Percentiles rank a stretch among this genome's conserved stretches.
phyloP scores from a whole-genome alignment of 2,888 invertebrate species.

The Drosophila monieri region DNA sequence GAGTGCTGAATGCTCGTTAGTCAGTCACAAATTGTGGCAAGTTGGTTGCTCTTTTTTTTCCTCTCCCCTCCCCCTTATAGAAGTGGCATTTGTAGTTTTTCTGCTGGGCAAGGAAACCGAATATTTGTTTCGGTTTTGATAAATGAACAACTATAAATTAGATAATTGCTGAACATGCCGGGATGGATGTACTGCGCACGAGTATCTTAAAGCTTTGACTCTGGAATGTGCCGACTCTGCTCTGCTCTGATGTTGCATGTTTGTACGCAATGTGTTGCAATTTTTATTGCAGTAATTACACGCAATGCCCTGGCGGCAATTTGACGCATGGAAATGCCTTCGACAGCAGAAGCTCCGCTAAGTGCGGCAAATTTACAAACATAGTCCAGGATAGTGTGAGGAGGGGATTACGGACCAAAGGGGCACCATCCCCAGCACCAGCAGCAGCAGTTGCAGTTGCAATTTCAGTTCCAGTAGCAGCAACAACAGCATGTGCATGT shows the following conservation, averaged over 20 bases:
- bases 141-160: conserved; percentile 70
- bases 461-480: conserved; percentile 17
- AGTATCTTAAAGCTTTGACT: conserved; percentile 24
- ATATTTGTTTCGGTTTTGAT: conserved; percentile 73
- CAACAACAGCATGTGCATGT: conserved; percentile 56
- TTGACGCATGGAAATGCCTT: conserved; percentile 77
- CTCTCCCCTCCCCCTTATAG: too few relatives aligned
- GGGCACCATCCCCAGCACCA: conserved; percentile 5
- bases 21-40: conserved; percentile 52
- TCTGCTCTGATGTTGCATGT: conserved; percentile 61
- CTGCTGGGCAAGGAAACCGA: conserved; percentile 48
- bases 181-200: conserved; percentile 14
- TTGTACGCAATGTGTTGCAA: conserved; percentile 75
- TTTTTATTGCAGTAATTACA: conserved; percentile 78
- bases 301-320: conserved; percentile 71
- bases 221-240: conserved; percentile 20
- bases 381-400: conserved; percentile 15
- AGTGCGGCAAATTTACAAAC: conserved; percentile 68
- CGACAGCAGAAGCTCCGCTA: conserved; percentile 59
- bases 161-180: conserved; percentile 64
- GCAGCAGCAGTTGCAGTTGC: conserved; percentile 14
- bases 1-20: conserved; percentile 50
- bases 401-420: conserved; percentile 5
- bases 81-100: background rate
- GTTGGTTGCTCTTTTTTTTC: conserved; percentile 18